phyloP scores from a whole-genome alignment of 2,888 invertebrate species.

The Deroplatys truncata region DNA sequence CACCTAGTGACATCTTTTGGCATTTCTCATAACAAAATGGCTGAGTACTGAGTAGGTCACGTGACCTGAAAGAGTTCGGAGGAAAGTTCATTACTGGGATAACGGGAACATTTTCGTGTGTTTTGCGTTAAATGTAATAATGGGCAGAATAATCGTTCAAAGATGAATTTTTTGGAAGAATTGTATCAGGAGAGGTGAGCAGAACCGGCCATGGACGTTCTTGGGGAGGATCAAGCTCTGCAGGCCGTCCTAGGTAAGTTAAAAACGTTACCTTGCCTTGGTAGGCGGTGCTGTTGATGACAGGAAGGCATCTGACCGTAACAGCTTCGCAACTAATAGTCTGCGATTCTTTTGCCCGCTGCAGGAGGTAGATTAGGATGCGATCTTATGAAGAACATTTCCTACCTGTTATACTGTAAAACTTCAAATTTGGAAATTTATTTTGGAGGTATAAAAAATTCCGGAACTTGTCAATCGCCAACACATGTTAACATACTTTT shows the following conservation, averaged over 20 bases:
- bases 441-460: not conserved
- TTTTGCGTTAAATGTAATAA: conserved; percentile 7
- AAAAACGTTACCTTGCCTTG: conserved; percentile 3
- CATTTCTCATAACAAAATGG: too few species aligned
- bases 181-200: conserved; percentile 38
- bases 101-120: conserved; percentile 12
- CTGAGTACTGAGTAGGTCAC: conserved; percentile 8
- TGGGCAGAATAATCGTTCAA: not conserved
- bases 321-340: not conserved
- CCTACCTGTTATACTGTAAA: not conserved
- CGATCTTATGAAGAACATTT: not conserved
- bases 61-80: conserved; percentile 18
- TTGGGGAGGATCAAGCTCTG: conserved; percentile 43
- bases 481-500: not conserved
- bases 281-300: conserved; percentile 14
- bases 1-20: not conserved
- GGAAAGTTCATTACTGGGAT: conserved; percentile 23
- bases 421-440: not conserved
- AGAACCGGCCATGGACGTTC: conserved; percentile 43
- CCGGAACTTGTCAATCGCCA: not conserved
- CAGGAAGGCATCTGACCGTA: not conserved
- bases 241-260: conserved; percentile 46
- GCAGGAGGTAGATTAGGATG: not conserved
- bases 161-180: conserved; percentile 18
- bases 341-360: not conserved